A percentile compares a stretch with the other conserved stretches of the same genome.
Conservation (phyloP, 2,113 vertebrate genomes). For the Periophthalmodon schlosseri region DNA sequence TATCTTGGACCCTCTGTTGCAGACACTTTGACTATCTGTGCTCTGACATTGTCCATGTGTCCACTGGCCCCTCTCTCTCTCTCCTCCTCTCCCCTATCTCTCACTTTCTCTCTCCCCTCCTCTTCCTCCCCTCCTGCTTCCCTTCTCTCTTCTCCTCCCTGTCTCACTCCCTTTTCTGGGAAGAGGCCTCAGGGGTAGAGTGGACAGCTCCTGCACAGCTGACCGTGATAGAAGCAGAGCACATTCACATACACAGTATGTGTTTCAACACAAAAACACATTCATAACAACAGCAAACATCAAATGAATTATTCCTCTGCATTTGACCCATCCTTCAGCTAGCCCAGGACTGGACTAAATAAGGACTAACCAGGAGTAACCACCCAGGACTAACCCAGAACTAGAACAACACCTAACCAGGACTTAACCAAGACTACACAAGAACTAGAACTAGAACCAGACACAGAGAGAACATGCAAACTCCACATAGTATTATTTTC, state of each 20-base stretch:
- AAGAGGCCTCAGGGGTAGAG: conserved; percentile 41
- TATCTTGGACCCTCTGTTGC: not conserved
- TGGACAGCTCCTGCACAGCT: conserved; percentile 22
- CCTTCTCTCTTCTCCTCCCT: not conserved
- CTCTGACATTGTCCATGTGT: conserved; percentile 56
- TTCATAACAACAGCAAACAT: no score
- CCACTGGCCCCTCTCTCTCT: conserved; percentile 18
- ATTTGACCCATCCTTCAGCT: not conserved
- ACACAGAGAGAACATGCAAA: no score
- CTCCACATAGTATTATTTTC: not conserved
- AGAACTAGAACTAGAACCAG: not conserved
- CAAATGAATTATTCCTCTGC: not conserved
- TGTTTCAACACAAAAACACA: no score
- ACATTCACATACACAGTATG: not conserved
- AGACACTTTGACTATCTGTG: conserved; percentile 44
- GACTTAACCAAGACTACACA: not conserved
- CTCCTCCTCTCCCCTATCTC: conserved; percentile 8
- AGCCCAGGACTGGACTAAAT: no score
- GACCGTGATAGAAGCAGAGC: not conserved
- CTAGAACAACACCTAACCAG: no score
- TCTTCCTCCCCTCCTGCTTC: not conserved
- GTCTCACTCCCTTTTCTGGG: conserved; percentile 43
- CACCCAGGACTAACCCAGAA: no score
- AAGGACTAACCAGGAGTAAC: no score
- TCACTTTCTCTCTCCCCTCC: not conserved